Conservation (phyloP, 2,797 vertebrate genomes). For the Diceros bicornis region DNA sequence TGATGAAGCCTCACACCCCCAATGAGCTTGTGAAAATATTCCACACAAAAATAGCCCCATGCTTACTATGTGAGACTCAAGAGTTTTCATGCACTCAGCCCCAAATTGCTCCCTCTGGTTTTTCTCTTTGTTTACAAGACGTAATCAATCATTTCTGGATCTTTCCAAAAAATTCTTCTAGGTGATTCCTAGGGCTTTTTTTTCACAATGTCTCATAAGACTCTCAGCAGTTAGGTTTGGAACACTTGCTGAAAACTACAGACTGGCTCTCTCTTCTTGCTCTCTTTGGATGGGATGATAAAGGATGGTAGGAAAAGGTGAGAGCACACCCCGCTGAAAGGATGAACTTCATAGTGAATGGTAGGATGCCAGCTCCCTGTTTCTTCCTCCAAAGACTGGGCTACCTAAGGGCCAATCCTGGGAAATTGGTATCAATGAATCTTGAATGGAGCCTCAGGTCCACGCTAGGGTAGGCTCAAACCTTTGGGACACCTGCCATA, state of each 20-base stretch:
- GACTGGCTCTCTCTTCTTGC: not conserved
- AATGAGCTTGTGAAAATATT: constrained; percentile 74
- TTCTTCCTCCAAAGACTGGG: not conserved
- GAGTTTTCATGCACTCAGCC: not conserved
- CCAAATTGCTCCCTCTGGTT: not conserved
- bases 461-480: not conserved
- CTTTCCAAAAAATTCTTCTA: constrained; percentile 63
- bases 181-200: not conserved
- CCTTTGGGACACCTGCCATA: not conserved
- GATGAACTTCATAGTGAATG: not conserved
- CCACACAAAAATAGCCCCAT: constrained; percentile 74
- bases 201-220: not conserved
- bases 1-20: constrained; percentile 71
- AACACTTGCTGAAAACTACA: not conserved
- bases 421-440: not conserved
- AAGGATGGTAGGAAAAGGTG: not conserved
- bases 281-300: not conserved
- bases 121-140: not conserved
- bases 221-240: not conserved
- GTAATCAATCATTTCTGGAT: not conserved
- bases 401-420: not conserved
- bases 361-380: not conserved
- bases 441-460: not conserved
- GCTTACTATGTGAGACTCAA: constrained; percentile 53
- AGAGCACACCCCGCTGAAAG: not conserved